Base-by-base conservation (phyloP, 2,888 invertebrate species). In the Macropis europaea region DNA sequence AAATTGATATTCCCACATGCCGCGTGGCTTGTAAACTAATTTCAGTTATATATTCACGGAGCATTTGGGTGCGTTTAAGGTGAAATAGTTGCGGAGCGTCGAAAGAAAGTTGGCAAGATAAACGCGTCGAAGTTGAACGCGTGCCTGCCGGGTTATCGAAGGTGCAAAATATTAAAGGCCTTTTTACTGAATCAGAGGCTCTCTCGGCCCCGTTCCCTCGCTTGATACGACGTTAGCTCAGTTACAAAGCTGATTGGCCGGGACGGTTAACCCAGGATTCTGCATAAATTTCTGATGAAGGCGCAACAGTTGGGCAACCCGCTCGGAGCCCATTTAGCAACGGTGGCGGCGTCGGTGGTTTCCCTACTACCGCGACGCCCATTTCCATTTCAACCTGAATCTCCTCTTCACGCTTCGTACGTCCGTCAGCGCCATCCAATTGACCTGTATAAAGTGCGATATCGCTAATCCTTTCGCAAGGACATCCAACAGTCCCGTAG, bases 271-370 rank as follows among this genome's bases (percentile, higher is more conserved):
- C 80, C 81, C 76, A 72, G 82, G 83, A 84, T 84, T 85, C 80
- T 82, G 82, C 86, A 87, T 87, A 84, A 86, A 87, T 87, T 87
- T 86, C 83, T 88, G 81, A 87, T 85, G 83, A 84, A 86, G 84
- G 86, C 86, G 87, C 88, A 87, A 87, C 87, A 88, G 88, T 87
- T 87, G 86, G 86, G 82, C 76, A 81, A 78, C 77, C 83, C 77
- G 77, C 77, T 75, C 76, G 68, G 76, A 82, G 79, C 69, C 79
- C 82, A 85, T 84, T 85, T 82, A 79, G 72, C 73, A 76, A 70
- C 63, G 53, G 69, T 61, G 57, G 81, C 57, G 73, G 61, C 80
- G 68, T 76, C 69, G 68, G 73, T 63, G 73, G 61, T 63, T 77
- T 62, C 69, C 54, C 57, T 45, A 64, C 73, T 70, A 48, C 70